Percentiles rank a stretch among this genome's conserved stretches.
Evolutionary conservation across 2,888 invertebrate species (phyloP).

Genomic region (Cantharis rustica): DNA sequence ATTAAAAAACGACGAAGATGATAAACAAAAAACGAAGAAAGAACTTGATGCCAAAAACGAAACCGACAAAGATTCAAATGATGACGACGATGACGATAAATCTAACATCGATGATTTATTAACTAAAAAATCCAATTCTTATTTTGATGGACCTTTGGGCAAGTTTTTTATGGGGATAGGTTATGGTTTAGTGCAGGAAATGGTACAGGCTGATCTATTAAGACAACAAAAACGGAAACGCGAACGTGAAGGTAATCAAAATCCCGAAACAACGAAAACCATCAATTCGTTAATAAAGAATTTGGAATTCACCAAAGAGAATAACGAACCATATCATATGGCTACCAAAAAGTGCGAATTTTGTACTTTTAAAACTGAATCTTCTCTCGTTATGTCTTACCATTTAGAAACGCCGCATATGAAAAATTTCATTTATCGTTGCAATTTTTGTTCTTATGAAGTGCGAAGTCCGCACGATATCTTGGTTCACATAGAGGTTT

Average conservation of each 20-base stretch:
- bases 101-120: constrained; percentile 44
- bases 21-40: constrained; percentile 47
- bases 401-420: constrained; percentile 92
- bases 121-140: constrained; percentile 57
- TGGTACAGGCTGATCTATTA: constrained; percentile 89
- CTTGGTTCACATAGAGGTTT: constrained; percentile 88
- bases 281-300: constrained; percentile 83
- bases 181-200: constrained; percentile 87
- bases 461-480: constrained; percentile 87
- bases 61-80: constrained; percentile 39
- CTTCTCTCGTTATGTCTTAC: constrained; percentile 79
- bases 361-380: constrained; percentile 90
- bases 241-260: constrained; percentile 70
- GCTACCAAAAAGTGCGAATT: constrained; percentile 82
- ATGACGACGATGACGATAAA: constrained; percentile 54
- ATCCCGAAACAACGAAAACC: constrained; percentile 74
- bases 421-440: constrained; percentile 78
- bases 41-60: constrained; percentile 45
- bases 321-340: constrained; percentile 79
- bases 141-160: constrained; percentile 86
- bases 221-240: constrained; percentile 85
- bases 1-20: constrained; percentile 56
- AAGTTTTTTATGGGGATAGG: constrained; percentile 93
- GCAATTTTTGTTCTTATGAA: constrained; percentile 78
- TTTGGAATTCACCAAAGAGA: constrained; percentile 83